Base-by-base conservation (phyloP, 92 coral and sea anemone genomes). In the Pocillopora meandrina region DNA sequence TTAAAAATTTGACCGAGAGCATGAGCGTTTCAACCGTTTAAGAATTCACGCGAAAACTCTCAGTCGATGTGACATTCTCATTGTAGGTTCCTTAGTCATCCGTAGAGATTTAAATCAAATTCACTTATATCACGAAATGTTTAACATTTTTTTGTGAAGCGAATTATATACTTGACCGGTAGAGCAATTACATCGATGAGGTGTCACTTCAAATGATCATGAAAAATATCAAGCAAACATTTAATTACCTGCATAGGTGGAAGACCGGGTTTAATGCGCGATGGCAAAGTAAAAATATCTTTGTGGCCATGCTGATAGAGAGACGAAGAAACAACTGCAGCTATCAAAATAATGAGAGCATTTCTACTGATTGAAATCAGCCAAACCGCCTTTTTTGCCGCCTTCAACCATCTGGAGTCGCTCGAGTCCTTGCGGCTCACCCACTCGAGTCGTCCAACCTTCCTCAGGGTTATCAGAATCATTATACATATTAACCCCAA, bases 181-280 rank as follows among this genome's bases (percentile, higher is more conserved):
- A 65, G 14, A n/a, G 26, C 31, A 65, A 2, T 68, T 33, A 18
- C 16, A 17, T 61, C 9, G 23, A 56, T 58, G 66, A 76, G 63
- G 70, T 21, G 65, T n/a, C 61, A 11, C 17, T 77, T 73, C n/a
- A 12, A 5, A 18, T 61, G 56, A 66, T 58, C 83, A 73, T 26
- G 55, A 57, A n/a, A 20, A 60, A 56, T 14, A 72, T 21, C 20
- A 17, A 11, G 75, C 52, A n/a, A 76, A 85, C 16, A 77, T 23
- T 58, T 34, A 57, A 73, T 11, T 89, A 96, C 99, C 99, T 95
- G 85, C 55, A 96, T 71, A 8, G 94, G 94, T 15, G 99, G 99
- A 20, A 96, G 47, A 8, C 98, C 99, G 15, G 95, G 89, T 13
- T 92, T 95, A 55, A 95, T 47, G 23, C 88, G 87, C 8, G 90